phyloP scores from a whole-genome alignment of 2,888 invertebrate species.

The Odontothrips loti region DNA sequence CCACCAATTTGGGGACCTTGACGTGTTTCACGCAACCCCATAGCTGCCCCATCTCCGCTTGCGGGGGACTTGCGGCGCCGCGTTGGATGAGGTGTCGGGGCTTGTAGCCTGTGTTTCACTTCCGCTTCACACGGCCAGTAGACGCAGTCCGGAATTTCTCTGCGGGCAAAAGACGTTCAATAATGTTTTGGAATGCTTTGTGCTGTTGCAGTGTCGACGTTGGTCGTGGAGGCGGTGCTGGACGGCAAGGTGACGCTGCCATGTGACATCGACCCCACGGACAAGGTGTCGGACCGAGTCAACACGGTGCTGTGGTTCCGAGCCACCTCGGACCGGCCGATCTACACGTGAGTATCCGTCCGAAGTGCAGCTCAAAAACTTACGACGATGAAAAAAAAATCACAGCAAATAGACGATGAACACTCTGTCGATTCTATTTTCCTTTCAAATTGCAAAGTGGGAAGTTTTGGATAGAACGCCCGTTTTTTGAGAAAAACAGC shows the following conservation, averaged over 20 bases:
- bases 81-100: too few species aligned
- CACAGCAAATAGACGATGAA: too few species aligned
- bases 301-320: constrained; percentile 19
- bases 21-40: neutral
- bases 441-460: too few species aligned
- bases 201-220: neutral
- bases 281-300: neutral
- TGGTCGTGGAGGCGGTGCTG: neutral
- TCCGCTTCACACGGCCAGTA: too few species aligned
- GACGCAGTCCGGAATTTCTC: too few species aligned
- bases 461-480: too few species aligned
- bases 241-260: constrained; percentile 11
- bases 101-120: too few species aligned
- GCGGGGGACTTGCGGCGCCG: neutral
- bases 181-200: neutral
- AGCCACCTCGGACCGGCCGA: neutral
- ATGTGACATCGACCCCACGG: neutral
- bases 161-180: neutral
- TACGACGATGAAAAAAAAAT: too few species aligned
- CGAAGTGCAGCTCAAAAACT: too few species aligned
- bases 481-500: too few species aligned
- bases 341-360: neutral
- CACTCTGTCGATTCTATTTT: too few species aligned
- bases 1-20: neutral
- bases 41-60: neutral